Evolutionary conservation across 2,113 vertebrate genomes (phyloP).

Genomic region (Chaetops frenatus): DNA sequence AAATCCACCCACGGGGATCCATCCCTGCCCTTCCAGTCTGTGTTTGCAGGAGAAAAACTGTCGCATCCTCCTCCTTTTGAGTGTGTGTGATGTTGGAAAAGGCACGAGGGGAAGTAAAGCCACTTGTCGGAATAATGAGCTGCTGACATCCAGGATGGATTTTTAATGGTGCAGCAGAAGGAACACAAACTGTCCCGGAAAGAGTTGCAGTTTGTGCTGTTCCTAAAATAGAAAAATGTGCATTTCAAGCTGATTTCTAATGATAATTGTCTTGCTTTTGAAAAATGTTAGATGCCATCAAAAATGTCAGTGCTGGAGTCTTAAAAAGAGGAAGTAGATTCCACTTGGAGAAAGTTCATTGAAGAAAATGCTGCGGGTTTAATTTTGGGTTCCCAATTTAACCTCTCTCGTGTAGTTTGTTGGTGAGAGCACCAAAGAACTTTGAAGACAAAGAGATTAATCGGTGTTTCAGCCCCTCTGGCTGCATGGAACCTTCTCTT

Average conservation of each 20-base stretch:
- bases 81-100: background rate
- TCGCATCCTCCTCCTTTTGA: background rate
- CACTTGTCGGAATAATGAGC: background rate
- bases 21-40: background rate
- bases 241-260: background rate
- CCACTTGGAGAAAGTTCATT: background rate
- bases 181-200: background rate
- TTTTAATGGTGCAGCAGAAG: background rate
- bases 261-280: background rate
- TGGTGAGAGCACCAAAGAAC: background rate
- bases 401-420: background rate
- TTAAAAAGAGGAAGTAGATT: background rate
- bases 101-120: background rate
- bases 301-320: background rate
- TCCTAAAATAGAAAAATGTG: background rate
- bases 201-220: background rate
- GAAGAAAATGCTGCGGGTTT: conserved; percentile 3
- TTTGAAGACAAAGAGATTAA: background rate
- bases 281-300: background rate
- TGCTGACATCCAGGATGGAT: background rate
- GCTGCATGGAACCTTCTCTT: background rate
- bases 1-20: background rate
- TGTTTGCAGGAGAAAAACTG: conserved; percentile 21
- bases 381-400: conserved; percentile 2
- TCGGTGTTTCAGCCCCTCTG: rapidly evolving